Percentiles rank a stretch among this genome's conserved stretches.
These are phyloP conservation scores for Lasioglossum leucozonium DNA, from an alignment of 2,888 invertebrate species.

Conservation along the genomic window DNA sequence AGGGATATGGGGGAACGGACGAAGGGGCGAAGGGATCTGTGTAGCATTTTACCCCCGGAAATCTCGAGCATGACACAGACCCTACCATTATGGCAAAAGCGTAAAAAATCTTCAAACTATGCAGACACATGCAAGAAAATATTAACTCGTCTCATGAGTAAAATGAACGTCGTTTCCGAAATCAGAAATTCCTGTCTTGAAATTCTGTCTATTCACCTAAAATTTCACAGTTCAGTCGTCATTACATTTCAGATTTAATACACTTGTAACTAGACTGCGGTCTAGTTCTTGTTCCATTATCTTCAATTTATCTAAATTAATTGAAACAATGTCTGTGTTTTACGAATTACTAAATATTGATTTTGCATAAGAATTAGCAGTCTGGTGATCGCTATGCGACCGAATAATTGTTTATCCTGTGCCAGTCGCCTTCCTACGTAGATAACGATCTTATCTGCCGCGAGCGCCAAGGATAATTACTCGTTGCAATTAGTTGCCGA, in stretches of 20 bases:
- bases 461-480: constrained; percentile 10
- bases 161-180: no score
- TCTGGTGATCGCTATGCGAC: background rate
- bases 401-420: background rate
- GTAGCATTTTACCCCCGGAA: constrained; percentile 22
- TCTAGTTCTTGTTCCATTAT: no score
- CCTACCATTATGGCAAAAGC: background rate
- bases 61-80: constrained; percentile 1
- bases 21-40: background rate
- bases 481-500: background rate
- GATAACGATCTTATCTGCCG: background rate
- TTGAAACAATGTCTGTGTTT: no score
- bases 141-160: no score
- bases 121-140: no score
- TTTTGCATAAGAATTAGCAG: background rate
- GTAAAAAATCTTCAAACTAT: background rate
- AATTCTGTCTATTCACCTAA: no score
- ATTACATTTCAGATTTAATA: no score
- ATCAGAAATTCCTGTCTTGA: no score
- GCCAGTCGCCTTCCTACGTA: background rate
- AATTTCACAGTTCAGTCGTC: no score
- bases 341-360: background rate
- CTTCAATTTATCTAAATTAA: no score
- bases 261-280: no score
- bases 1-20: background rate